Evolutionary conservation across 2,797 vertebrate genomes (phyloP), one percentile per base, ranked within the genome.

Genomic region (Sebastes aleutianus): DNA sequence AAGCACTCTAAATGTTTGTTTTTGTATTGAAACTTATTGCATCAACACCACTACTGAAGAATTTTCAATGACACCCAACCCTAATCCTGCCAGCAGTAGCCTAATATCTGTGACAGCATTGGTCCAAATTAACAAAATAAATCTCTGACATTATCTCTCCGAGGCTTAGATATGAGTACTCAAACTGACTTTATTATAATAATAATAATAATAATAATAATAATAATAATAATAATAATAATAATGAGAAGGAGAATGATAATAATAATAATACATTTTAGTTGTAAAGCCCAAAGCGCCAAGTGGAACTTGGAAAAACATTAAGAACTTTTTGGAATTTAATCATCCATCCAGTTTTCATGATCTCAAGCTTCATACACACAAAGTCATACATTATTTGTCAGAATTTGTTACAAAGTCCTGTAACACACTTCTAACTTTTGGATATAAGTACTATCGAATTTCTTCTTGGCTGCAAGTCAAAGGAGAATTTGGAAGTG

Each of bases 401-500:
- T 39, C 20, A 10, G 29, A 24, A 36, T 63, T 72, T 18, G 22
- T 11, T 18, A 50, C 22, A 79, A 56, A 53, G 57, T 61, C 39
- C 27, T 67, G 6, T 59, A 53, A 78, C 68, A 73, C 63, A 67
- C 74, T 78, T 79, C 8, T 50, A 27, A 62, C 69, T 75, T 71
- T 70, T 83, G 66, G 58, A 80, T 81, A 82, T 83, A 70, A 80
- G 73, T 62, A 20, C 67, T 84, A 80, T 88, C 89, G 80, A 70
- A 72, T 85, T 76, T 83, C 68, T 54, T 18, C 64, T 71, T 69
- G 75, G 59, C 80, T 70, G 68, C 2, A 50, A 67, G 62, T 86
- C 80, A 58, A 89, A 78, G 83, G 75, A 68, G 70, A 83, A 72
- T 88, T 84, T 78, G 24, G n/a, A 78, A 88, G 74, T 78, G 65